A percentile compares a stretch with the other conserved stretches of the same genome.
Evolutionary conservation across 2,888 invertebrate species (phyloP).

Genomic region (Caenorhabditis virilis): DNA sequence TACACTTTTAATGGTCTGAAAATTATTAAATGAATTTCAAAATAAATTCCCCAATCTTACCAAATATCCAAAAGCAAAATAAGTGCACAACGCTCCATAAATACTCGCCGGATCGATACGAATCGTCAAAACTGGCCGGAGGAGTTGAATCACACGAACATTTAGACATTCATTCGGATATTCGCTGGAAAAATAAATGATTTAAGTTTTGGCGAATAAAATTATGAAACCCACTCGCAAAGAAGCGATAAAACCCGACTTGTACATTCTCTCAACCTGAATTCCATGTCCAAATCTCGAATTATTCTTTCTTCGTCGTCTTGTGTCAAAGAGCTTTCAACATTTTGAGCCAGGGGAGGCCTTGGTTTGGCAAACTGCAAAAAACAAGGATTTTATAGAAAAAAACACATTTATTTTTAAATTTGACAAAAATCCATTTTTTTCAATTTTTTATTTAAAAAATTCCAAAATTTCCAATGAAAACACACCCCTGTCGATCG

Average conservation of each 20-base stretch:
- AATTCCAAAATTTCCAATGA: no score
- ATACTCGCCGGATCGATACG: constrained; percentile 14
- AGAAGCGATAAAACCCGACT: constrained; percentile 15
- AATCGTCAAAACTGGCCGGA: constrained; percentile 13
- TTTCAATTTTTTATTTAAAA: no score
- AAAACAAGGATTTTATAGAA: not conserved
- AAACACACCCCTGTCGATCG: no score
- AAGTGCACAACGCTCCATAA: constrained; percentile 29
- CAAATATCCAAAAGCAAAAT: constrained; percentile 31
- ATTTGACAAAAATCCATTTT: no score
- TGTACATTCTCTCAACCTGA: constrained; percentile 13
- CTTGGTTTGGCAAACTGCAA: not conserved
- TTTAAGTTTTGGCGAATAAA: not conserved
- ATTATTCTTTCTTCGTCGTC: constrained; percentile 26
- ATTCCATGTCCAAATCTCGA: constrained; percentile 25
- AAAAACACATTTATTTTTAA: not conserved
- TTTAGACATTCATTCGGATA: constrained; percentile 11
- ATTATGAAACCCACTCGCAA: constrained; percentile 2
- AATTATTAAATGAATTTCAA: not conserved
- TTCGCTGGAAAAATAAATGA: constrained; percentile 3
- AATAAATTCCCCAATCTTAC: constrained; percentile 3
- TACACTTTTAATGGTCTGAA: constrained; percentile 22
- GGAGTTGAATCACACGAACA: constrained; percentile 17
- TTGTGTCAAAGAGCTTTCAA: no score
- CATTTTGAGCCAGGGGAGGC: no score